These are phyloP conservation scores for Netelia melanura DNA, from an alignment of 2,888 invertebrate species.

Conservation along the genomic window DNA sequence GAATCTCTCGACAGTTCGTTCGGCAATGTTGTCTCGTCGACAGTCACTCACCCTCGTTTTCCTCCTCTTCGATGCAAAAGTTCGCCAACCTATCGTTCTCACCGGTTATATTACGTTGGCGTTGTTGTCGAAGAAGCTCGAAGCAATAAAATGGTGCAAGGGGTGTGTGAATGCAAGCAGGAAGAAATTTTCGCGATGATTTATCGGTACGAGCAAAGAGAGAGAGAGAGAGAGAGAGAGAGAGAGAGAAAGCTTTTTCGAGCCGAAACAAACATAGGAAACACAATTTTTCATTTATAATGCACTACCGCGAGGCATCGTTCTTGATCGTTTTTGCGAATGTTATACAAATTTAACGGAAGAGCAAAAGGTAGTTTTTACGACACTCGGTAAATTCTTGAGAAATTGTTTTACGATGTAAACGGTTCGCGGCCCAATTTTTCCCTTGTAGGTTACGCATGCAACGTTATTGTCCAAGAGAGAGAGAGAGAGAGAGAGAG, in stretches of 20 bases:
- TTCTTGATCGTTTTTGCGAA: background rate
- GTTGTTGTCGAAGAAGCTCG: background rate
- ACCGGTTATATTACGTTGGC: background rate
- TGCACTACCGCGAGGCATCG: conserved; percentile 4
- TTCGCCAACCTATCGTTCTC: background rate
- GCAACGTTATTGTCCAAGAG: background rate
- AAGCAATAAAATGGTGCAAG: conserved; percentile 16
- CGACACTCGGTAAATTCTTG: conserved; percentile 29
- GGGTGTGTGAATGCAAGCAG: conserved; percentile 3
- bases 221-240: background rate
- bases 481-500: background rate
- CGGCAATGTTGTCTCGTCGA: conserved; percentile 77
- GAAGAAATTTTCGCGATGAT: conserved; percentile 5
- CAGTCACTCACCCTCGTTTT: conserved; percentile 47
- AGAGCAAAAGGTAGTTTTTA: conserved; percentile 38
- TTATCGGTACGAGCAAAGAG: background rate
- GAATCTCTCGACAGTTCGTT: conserved; percentile 75
- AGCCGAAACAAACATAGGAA: conserved; percentile 20
- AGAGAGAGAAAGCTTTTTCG: background rate
- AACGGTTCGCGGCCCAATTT: conserved; percentile 60
- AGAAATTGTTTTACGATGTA: conserved; percentile 56
- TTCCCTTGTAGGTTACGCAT: background rate
- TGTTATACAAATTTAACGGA: conserved; percentile 39
- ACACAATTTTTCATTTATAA: conserved; percentile 46
- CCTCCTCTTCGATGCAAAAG: background rate